Conservation (phyloP, 2,797 vertebrate species). For the Nannoperca australis region DNA sequence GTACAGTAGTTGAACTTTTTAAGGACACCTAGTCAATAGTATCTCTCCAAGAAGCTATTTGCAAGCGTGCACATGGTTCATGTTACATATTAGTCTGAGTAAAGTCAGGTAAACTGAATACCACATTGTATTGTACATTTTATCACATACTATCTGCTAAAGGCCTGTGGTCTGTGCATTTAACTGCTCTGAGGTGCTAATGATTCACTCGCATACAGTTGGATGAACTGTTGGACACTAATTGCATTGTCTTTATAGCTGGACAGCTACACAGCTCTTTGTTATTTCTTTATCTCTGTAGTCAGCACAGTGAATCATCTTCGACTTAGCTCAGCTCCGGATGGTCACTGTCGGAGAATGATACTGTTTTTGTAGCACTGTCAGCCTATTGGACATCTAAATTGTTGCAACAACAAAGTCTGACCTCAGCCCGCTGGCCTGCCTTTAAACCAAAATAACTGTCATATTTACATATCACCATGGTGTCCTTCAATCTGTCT, state of each 20-base stretch:
- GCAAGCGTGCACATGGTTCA: constrained; percentile 3
- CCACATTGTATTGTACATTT: not conserved
- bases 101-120: not conserved
- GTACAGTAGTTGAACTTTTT: not conserved
- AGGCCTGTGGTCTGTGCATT: constrained; percentile 45
- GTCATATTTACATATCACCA: constrained; percentile 27
- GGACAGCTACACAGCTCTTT: constrained; percentile 40
- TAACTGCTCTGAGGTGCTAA: constrained; percentile 29
- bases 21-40: not conserved
- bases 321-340: constrained; percentile 7
- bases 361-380: constrained; percentile 40
- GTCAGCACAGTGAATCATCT: constrained; percentile 55
- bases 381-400: constrained; percentile 35
- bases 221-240: constrained; percentile 12
- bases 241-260: constrained; percentile 41
- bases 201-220: constrained; percentile 45
- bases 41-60: constrained; percentile 21
- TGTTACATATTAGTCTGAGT: constrained; percentile 13
- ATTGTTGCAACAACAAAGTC: constrained; percentile 22
- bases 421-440: constrained; percentile 36
- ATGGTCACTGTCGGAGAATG: constrained; percentile 53
- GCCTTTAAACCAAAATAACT: constrained; percentile 28
- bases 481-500: constrained; percentile 7
- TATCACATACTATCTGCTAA: not conserved
- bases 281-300: constrained; percentile 25